Base-by-base conservation (phyloP, 2,888 invertebrate species). In the Metopia argyrocephala region DNA sequence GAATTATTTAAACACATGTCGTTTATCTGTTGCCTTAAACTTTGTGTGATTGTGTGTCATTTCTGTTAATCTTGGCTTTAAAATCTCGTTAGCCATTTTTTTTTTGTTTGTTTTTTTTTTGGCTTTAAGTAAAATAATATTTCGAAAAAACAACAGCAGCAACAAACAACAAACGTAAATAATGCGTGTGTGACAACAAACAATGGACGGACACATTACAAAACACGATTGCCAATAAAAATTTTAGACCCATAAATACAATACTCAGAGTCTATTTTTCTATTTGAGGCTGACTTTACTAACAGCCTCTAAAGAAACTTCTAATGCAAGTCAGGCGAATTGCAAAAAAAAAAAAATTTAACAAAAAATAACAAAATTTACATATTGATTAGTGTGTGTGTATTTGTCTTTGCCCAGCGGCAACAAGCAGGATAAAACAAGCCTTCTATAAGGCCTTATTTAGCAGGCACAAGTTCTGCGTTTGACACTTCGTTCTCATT, bases 51-150 rank as follows among this genome's bases (percentile, higher is more conserved):
- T 38, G 59, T 79, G 74, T 79, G 74, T 70, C 79, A 75, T 66
- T 69, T 66, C 66, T 45, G 59, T 61, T 75, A 79, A 79, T 79
- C 74, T 69, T 65, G 64, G 74, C 79, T 61, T 59, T 61, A 75
- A 75, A 74, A 79, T 79, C 79, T 79, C 79, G 74, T 79, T 79
- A 79, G 79, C 79, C 79, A 79, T 79, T 75, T 74, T 74, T 66
- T 73, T 50, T 28, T 73, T 66, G 4, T 38, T 5, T 38, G 15
- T 52, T 50, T 2, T 31, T 38, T n/a, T 50, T 27, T 28, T 38
- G 25, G 62, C 52, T 64, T 73, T 48, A 12, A n/a, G n/a, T n/a
- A n/a, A 48, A 48, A 48, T 54, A 71, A 71, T 52, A 61, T 50
- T 57, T 61, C 46, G 20, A 71, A 28, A 38, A 9, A 15, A 38